phyloP scores from a whole-genome alignment of 2,888 invertebrate species.

The Rhynchonema sp. region DNA sequence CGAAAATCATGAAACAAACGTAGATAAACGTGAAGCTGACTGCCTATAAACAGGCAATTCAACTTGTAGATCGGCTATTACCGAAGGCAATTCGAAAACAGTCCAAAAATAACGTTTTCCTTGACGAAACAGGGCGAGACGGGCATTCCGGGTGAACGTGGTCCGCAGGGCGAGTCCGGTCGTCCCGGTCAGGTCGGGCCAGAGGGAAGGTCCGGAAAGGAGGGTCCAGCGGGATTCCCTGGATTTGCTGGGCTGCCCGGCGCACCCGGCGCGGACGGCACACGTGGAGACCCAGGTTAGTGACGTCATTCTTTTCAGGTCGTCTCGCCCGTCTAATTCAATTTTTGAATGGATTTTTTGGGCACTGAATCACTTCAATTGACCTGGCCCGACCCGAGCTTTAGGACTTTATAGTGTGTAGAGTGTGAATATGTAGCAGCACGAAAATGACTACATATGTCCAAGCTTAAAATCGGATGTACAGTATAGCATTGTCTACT shows the following conservation, averaged over 20 bases:
- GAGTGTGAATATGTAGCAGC: neutral
- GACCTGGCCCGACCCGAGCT: too few relatives aligned
- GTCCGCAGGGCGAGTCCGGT: constrained; percentile 1
- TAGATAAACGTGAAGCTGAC: neutral
- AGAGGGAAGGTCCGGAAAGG: neutral
- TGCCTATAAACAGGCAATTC: too few relatives aligned
- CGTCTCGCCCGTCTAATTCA: too few relatives aligned
- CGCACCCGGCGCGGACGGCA: neutral
- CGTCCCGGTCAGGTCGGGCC: neutral
- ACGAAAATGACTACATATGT: too few relatives aligned
- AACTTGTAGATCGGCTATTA: too few relatives aligned
- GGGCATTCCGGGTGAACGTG: neutral
- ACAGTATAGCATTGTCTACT: too few relatives aligned
- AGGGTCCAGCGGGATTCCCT: neutral
- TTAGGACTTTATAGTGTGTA: too few relatives aligned
- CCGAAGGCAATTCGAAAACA: too few relatives aligned
- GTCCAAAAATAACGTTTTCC: too few relatives aligned
- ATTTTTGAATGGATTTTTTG: too few relatives aligned
- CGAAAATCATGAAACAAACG: neutral
- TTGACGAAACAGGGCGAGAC: neutral
- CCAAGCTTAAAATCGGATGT: too few relatives aligned
- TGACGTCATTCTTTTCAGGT: neutral
- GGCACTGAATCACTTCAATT: too few relatives aligned
- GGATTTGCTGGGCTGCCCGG: neutral
- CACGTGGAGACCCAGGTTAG: neutral